These are phyloP conservation scores for Leuciscus waleckii DNA, from an alignment of 2,797 vertebrate genomes.

Conservation along the genomic window DNA sequence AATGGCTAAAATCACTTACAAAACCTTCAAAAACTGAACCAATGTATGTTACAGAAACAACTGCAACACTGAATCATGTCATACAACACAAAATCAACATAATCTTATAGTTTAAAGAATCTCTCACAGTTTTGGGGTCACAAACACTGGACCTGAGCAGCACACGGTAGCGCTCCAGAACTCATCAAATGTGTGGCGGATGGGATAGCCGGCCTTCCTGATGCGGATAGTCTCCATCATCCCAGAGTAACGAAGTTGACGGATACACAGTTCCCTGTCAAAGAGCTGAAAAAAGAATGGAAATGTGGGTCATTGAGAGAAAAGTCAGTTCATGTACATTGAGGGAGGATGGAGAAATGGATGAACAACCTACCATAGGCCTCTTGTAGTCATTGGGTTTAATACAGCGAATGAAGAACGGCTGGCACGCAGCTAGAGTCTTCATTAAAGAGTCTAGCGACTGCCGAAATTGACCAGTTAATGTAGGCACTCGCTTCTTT, in stretches of 20 bases:
- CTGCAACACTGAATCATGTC: background rate
- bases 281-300: constrained; percentile 81
- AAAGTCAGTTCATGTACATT: background rate
- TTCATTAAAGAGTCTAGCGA: constrained; percentile 97
- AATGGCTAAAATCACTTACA: background rate
- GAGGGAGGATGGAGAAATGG: background rate
- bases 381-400: constrained; percentile 98
- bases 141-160: constrained; percentile 79
- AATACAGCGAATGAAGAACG: constrained; percentile 96
- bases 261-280: constrained; percentile 89
- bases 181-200: constrained; percentile 90
- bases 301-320: background rate
- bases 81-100: background rate
- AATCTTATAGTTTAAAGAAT: background rate
- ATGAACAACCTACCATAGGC: constrained; percentile 83
- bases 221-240: constrained; percentile 98
- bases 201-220: constrained; percentile 90
- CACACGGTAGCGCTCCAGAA: constrained; percentile 84
- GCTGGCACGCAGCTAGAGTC: constrained; percentile 88
- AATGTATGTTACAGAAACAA: background rate
- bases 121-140: constrained; percentile 74
- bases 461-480: constrained; percentile 91
- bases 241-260: constrained; percentile 93
- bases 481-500: constrained; percentile 82
- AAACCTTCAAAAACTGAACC: background rate